Conservation (phyloP, 2,113 vertebrate genomes). For the Upupa epops region DNA sequence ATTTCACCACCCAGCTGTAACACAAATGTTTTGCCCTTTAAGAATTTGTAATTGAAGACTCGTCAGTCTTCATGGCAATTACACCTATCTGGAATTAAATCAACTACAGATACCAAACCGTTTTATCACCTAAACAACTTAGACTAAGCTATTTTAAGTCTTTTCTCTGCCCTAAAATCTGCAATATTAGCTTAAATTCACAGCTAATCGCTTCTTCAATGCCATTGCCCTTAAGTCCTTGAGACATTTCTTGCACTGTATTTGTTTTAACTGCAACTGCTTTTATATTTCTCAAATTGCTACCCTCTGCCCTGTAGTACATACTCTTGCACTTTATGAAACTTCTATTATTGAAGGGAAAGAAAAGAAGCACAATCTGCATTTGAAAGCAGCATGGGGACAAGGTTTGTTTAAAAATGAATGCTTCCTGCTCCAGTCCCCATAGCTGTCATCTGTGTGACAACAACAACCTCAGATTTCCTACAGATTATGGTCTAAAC, state of each 20-base stretch:
- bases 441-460: background rate
- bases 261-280: background rate
- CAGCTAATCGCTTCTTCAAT: background rate
- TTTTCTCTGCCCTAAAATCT: slow-evolving; percentile 17
- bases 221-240: background rate
- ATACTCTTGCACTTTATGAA: background rate
- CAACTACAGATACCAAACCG: background rate
- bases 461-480: background rate
- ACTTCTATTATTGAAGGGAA: background rate
- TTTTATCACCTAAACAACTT: slow-evolving; percentile 16
- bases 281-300: background rate
- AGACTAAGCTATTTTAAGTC: slow-evolving; percentile 15
- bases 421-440: background rate
- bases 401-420: slow-evolving; percentile 6
- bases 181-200: slow-evolving; percentile 31
- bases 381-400: background rate
- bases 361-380: background rate
- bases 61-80: slow-evolving; percentile 10
- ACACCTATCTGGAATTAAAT: slow-evolving; percentile 55
- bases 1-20: slow-evolving; percentile 7
- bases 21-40: background rate
- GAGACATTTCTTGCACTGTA: background rate
- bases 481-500: background rate
- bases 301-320: background rate
- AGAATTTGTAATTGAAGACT: background rate